phyloP scores from a whole-genome alignment of 1,140 invertebrate species.

The Diachasma alloeum region DNA sequence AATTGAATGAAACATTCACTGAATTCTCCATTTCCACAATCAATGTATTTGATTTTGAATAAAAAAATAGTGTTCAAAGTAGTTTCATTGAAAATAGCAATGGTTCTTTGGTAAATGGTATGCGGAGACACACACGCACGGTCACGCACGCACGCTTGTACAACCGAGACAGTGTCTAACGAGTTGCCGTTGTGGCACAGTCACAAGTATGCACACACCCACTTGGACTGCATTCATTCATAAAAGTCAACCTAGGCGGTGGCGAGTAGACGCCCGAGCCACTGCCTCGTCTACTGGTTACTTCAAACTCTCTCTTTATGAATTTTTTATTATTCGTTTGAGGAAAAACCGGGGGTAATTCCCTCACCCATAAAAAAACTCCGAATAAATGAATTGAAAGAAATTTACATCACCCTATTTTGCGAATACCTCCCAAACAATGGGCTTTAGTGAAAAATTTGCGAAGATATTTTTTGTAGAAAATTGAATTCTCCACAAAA shows the following conservation, averaged over 20 bases:
- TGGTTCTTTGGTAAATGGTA: neutral
- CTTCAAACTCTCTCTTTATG: neutral
- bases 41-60: no score
- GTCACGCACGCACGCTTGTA: constrained; percentile 29
- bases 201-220: constrained; percentile 31
- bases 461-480: no score
- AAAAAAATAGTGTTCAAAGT: no score
- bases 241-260: constrained; percentile 26
- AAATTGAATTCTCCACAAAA: no score
- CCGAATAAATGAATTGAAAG: no score
- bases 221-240: constrained; percentile 30
- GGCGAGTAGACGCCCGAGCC: neutral
- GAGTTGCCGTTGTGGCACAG: constrained; percentile 8
- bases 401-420: no score
- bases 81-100: neutral
- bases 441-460: no score
- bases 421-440: no score
- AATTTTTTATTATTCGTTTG: neutral
- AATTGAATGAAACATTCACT: no score
- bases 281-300: neutral
- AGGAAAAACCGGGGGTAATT: neutral
- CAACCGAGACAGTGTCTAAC: neutral
- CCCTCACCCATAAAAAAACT: no score
- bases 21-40: no score
- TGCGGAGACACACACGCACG: constrained; percentile 18